Percentiles rank a stretch among this genome's conserved stretches.
Evolutionary conservation across 2,888 invertebrate species (phyloP).

Genomic region (Drosophila diplacantha): DNA sequence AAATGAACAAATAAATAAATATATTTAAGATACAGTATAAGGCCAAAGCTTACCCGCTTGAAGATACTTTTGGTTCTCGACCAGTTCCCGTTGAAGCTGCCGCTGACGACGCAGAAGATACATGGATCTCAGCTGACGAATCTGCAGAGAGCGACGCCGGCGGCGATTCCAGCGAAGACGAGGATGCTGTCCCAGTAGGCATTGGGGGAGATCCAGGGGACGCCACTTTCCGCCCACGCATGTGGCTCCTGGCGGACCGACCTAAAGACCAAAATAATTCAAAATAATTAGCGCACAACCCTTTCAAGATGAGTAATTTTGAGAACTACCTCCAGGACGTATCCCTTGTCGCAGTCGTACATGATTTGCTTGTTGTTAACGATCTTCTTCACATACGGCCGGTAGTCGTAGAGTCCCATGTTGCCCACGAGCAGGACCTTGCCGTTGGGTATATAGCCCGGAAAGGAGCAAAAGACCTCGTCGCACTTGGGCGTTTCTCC

Average conservation of each 20-base stretch:
- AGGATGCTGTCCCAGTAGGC: conserved; percentile 91
- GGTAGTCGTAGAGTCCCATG: conserved; percentile 96
- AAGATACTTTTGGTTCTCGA: conserved; percentile 40
- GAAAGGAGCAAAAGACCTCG: conserved; percentile 95
- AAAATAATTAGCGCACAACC: no score
- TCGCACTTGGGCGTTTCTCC: conserved; percentile 92
- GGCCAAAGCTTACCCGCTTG: conserved; percentile 11
- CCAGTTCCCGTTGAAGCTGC: conserved; percentile 55
- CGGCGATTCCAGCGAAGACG: conserved; percentile 88
- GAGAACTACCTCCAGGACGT: conserved; percentile 82
- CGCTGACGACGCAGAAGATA: conserved; percentile 70
- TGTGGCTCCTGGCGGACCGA: conserved; percentile 95
- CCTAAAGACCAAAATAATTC: conserved; percentile 60
- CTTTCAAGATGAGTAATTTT: neutral
- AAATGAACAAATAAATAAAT: neutral
- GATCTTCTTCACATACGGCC: conserved; percentile 92
- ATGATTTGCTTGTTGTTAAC: conserved; percentile 95
- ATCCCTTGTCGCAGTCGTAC: conserved; percentile 96
- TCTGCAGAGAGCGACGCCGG: conserved; percentile 78
- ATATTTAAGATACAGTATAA: neutral
- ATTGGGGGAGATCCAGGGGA: conserved; percentile 90
- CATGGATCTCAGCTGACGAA: conserved; percentile 71
- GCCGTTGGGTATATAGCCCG: conserved; percentile 92
- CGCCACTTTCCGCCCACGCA: conserved; percentile 97
- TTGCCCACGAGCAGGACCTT: conserved; percentile 95